Base-by-base conservation (phyloP, 2,888 invertebrate species). In the Eristalis intricaria region DNA sequence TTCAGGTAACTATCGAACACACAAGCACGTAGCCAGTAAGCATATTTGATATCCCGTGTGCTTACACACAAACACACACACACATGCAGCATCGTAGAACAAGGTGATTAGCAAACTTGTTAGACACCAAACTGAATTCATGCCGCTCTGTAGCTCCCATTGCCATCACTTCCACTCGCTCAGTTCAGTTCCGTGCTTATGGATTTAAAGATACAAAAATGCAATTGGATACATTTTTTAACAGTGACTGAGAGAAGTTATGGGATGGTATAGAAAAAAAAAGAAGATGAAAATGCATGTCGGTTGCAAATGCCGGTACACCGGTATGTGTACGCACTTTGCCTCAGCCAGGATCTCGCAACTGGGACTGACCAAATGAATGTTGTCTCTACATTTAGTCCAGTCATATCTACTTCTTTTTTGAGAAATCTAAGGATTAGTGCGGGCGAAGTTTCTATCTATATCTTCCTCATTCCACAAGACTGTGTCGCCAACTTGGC, bases 81-180 rank as follows among this genome's bases (percentile, higher is more conserved):
- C 43, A 43, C 83, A 86, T 66, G 40, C 35, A 75, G 63, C n/a
- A 65, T 23, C 40, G 61, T 66, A 79, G 78, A 83, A 83, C 86
- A 86, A 86, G 86, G 83, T 86, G 86, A 83, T 86, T 86, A 86
- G 86, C 86, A 86, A 86, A 86, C 86, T 86, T 86, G 86, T 86
- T 86, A 86, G 86, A 83, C 86, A 86, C 86, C 78, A 86, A 86
- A 86, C 78, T 83, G 63, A 86, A 68, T 86, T 70, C 74, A 77
- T 75, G 78, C 85, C 63, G 78, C 82, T n/a, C n/a, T 61, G 75
- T 70, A 70, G 79, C 79, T 78, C 86, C 86, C 80, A 80, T 73
- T 75, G 74, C 78, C 83, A 38, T 61, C 66, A 75, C 83, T 83
- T 86, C 86, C 86, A 86, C 70, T 75, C 43, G 78, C 56, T 79